Conservation (phyloP, 2,888 invertebrate species). For the Bugula neritina region DNA sequence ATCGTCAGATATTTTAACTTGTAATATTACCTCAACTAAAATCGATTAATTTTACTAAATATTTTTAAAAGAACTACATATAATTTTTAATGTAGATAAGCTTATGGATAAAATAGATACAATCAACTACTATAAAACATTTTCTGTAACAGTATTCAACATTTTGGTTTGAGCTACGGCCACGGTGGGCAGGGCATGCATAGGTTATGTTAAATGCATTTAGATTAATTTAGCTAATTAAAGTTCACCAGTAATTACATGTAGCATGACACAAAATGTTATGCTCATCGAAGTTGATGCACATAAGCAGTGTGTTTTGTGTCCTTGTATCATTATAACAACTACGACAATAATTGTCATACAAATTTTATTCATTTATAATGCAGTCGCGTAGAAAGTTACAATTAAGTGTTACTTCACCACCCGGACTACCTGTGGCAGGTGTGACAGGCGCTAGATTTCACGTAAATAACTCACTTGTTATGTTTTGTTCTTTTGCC, state of each 20-base stretch:
- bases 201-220: background rate
- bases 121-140: no score
- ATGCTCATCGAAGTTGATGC: background rate
- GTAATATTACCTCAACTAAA: no score
- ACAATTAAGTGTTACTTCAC: background rate
- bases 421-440: background rate
- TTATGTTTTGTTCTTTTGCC: background rate
- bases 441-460: background rate
- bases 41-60: no score
- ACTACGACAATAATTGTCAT: background rate
- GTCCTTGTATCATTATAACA: background rate
- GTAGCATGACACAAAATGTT: background rate
- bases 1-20: no score
- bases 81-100: no score
- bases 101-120: no score
- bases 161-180: no score
- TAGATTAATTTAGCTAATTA: slow-evolving; percentile 24
- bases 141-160: no score
- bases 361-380: background rate
- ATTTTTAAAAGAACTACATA: no score
- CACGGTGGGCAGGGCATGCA: no score
- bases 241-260: background rate
- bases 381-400: background rate
- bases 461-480: background rate
- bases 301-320: background rate